Conservation (phyloP, 1,140 invertebrate species). For the Augochlora pura region DNA sequence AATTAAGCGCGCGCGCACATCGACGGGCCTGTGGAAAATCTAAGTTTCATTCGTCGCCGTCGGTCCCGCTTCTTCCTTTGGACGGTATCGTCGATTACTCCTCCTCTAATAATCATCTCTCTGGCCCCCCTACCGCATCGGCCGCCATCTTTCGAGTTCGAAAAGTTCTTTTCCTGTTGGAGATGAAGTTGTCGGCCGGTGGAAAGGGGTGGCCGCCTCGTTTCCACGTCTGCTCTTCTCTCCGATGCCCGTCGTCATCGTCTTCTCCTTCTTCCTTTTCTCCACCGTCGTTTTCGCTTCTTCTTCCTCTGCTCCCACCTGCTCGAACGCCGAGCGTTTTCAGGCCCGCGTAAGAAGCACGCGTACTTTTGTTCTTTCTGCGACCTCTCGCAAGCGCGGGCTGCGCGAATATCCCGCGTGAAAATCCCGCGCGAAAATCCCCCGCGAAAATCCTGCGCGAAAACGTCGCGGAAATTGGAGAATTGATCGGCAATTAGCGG, state of each 20-base stretch:
- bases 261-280: neutral
- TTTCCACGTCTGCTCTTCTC: neutral
- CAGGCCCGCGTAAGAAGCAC: neutral
- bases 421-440: too few species aligned
- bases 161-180: constrained; percentile 44
- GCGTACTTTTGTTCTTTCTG: neutral
- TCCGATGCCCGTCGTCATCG: neutral
- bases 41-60: neutral
- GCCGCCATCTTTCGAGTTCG: constrained; percentile 40
- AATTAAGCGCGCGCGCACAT: constrained; percentile 17
- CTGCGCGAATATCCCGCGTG: too few species aligned
- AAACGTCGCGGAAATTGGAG: constrained; percentile 34
- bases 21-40: neutral
- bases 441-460: too few species aligned
- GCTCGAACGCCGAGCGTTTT: neutral
- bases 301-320: neutral
- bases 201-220: neutral
- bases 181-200: constrained; percentile 24
- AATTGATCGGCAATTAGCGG: constrained; percentile 39
- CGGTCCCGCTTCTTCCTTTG: neutral
- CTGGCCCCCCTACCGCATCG: neutral
- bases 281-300: neutral
- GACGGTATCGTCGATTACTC: constrained; percentile 39
- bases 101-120: constrained; percentile 46
- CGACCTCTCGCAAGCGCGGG: too few species aligned